phyloP scores from a whole-genome alignment of 2,113 vertebrate species.

The Alligator sinensis region DNA sequence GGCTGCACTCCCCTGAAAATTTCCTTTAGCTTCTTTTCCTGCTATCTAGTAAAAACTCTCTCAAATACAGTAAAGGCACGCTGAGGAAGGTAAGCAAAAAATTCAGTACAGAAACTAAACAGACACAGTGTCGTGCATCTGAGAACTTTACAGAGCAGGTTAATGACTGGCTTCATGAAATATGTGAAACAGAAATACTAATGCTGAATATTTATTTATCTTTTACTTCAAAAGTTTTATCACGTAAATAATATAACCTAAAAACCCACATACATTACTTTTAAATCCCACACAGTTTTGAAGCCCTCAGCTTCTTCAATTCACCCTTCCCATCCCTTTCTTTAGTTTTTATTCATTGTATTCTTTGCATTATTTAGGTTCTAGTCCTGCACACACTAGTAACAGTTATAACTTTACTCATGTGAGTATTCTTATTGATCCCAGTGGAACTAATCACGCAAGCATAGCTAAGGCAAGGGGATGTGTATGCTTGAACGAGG shows the following conservation, averaged over 20 bases:
- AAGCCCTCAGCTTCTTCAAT: neutral
- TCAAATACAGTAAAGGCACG: constrained; percentile 42
- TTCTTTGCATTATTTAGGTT: neutral
- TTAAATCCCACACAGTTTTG: constrained; percentile 8
- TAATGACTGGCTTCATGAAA: constrained; percentile 18
- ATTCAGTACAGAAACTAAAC: constrained; percentile 47
- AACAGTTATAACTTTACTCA: constrained; percentile 20
- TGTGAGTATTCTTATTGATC: neutral
- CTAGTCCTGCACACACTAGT: neutral
- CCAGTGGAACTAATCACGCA: neutral
- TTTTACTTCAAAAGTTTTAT: constrained; percentile 56
- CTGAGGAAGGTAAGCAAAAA: constrained; percentile 46
- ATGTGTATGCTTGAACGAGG: neutral
- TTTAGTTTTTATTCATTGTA: constrained; percentile 18
- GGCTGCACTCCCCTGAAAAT: constrained; percentile 65
- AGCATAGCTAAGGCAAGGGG: neutral
- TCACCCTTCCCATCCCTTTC: neutral
- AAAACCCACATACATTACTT: neutral
- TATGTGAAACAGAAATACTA: constrained; percentile 24
- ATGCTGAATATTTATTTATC: constrained; percentile 23
- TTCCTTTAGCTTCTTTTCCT: constrained; percentile 66
- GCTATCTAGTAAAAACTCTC: constrained; percentile 51
- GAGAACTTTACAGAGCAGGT: constrained; percentile 35
- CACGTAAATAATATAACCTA: constrained; percentile 48
- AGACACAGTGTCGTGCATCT: neutral